phyloP scores from a whole-genome alignment of 2,113 vertebrate genomes.

The Platycercus adscitus region DNA sequence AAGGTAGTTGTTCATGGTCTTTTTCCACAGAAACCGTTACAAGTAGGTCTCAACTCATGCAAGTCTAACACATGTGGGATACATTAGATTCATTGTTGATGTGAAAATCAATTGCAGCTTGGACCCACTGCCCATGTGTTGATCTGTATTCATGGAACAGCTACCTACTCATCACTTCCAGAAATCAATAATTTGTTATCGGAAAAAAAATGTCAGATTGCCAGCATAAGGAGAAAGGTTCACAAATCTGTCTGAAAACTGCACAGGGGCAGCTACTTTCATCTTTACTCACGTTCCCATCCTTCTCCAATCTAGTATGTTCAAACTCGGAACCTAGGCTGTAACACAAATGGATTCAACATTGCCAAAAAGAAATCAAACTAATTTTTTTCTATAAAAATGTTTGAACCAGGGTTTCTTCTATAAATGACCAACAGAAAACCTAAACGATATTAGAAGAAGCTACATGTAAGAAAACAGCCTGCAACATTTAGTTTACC shows the following conservation, averaged over 20 bases:
- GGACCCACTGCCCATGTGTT: not conserved
- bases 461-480: not conserved
- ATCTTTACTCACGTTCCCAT: not conserved
- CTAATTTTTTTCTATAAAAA: not conserved
- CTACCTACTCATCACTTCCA: not conserved
- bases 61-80: not conserved
- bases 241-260: not conserved
- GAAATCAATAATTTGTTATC: not conserved
- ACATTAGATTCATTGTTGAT: not conserved
- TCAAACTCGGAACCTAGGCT: not conserved
- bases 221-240: not conserved
- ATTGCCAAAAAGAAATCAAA: not conserved
- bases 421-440: not conserved
- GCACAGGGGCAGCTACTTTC: not conserved
- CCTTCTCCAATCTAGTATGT: not conserved
- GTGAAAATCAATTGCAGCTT: constrained; percentile 4
- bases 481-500: not conserved
- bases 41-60: not conserved
- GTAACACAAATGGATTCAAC: not conserved
- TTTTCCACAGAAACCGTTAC: not conserved
- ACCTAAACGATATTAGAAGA: not conserved
- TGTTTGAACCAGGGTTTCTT: not conserved
- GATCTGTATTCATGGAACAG: not conserved
- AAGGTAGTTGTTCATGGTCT: not conserved
- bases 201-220: not conserved